Conservation (phyloP, 2,888 invertebrate genomes). For the Sussaba pulchella region DNA sequence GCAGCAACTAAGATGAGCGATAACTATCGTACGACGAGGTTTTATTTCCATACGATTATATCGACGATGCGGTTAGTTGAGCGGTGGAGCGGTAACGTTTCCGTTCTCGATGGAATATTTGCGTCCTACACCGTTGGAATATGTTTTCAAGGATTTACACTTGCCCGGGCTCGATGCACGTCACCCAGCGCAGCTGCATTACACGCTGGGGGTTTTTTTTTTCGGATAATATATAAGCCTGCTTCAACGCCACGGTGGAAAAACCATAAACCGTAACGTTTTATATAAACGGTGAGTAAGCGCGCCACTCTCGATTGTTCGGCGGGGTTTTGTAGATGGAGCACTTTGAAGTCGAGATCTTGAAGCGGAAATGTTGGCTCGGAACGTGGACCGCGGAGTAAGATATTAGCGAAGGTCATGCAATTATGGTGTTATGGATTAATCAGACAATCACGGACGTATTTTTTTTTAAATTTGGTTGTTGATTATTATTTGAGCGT, state of each 20-base stretch:
- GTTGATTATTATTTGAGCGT: not conserved
- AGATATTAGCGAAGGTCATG: not conserved
- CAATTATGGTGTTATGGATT: constrained; percentile 10
- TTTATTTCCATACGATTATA: constrained; percentile 74
- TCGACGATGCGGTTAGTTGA: constrained; percentile 68
- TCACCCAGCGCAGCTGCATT: too few relatives aligned
- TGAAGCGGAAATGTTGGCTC: not conserved
- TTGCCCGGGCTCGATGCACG: not conserved
- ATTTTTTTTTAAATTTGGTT: not conserved
- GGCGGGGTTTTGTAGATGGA: not conserved
- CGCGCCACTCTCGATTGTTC: constrained; percentile 25
- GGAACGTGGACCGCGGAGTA: not conserved
- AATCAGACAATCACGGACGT: not conserved
- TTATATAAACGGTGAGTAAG: constrained; percentile 42
- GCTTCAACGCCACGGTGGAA: constrained; percentile 11
- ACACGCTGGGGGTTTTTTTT: too few relatives aligned
- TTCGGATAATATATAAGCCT: not conserved
- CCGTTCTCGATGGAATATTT: constrained; percentile 66
- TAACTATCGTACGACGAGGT: constrained; percentile 52
- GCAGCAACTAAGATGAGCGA: constrained; percentile 67
- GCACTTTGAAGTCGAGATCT: not conserved
- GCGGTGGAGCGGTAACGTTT: constrained; percentile 61
- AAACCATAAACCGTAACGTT: constrained; percentile 46
- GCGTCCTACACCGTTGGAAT: not conserved
- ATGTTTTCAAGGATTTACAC: constrained; percentile 36